Base-by-base conservation (phyloP, 2,888 invertebrate species). In the Trissonchulus sp. region DNA sequence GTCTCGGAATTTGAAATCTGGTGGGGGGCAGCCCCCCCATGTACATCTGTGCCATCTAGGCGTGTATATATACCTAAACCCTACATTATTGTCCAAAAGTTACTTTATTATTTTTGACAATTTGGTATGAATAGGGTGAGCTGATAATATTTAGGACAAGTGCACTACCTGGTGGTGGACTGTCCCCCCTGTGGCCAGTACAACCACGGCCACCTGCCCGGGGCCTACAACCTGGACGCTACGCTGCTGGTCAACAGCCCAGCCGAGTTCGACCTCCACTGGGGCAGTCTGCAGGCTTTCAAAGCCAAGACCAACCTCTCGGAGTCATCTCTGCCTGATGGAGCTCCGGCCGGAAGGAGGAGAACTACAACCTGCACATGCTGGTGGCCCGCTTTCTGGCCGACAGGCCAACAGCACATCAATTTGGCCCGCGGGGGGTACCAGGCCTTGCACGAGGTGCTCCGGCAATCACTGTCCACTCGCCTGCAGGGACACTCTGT, bases 221-320 rank as follows among this genome's bases (percentile, higher is more conserved):
- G 96, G 73, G 98, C 98, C 75, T 99, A 98, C 87, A 97, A 98
- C 87, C 88, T 99, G 78, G 98, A 99, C 86, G 95, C 96, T 82
- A 93, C 94, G 86, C 88, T 99, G 82, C 94, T 98, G 94, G 88
- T 99, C 76, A 94, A 95, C 87, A 96, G 96, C 85, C 98, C 97
- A 0, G 90, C 91, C 79, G 93, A 96, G 73, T 99, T 98, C 85
- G 90, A 91, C 76, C 94, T 93, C 37, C 95, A 97, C 33, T 94
- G 97, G 1, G 93, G 94, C 86, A 95, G 95, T 0, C 90, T 87
- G 91, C 93, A 80, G 91, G 93, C 80, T 91, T 94, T 79, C 91
- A 89, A 97, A 78, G 81, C 82, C 76, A 85, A 86, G 60, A 85
- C 85, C 30, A 93, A 93, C 82, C 84, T 93, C 92, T 85, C 92